Base-by-base conservation (phyloP, 2,888 invertebrate genomes). In the Merodon equestris region DNA sequence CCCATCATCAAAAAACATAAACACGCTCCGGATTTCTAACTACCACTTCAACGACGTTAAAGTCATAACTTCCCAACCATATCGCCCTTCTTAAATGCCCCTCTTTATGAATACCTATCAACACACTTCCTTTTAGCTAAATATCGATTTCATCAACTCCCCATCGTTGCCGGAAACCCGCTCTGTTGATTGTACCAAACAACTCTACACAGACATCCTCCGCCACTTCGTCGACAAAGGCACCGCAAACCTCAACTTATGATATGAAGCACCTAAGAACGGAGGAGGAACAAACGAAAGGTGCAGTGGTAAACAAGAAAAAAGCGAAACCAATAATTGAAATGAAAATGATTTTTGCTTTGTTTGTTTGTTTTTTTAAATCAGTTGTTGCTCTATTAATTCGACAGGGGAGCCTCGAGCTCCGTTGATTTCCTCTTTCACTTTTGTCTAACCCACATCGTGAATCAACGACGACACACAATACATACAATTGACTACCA, bases 361-460 rank as follows among this genome's bases (percentile, higher is more conserved):
- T 27, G 2, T 27, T 72, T 77, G 73, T 67, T 77, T 77, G 61
- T 67, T 72, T 77, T 58, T 27, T 63, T 57, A 61, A 73, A 77
- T 77, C 63, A 67, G 72, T 34, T 73, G 17, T 54, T 77, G 67
- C 61, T 72, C 63, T 53, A 70, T 64, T 70, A 51, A 53, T 19
- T 58, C 40, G 34, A 27, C 18, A 48, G 72, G 47, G 67, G n/a
- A n/a, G 67, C 67, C 63, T 38, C 27, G 61, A 61, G 19, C 61
- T 72, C 47, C 45, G 34, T 19, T 1, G 9, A n/a, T 17, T 50
- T 48, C 38, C 18, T 53, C 18, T 53, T 40, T 14, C 9, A 50
- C 13, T 47, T 13, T n/a, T 27, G 2, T 27, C 27, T 27, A 27
- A 4, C 2, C 2, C 7, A 27, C 27, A 4, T 27, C 27, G n/a